Conservation (phyloP, 2,797 vertebrate species). For the Neopelma chrysocephalum region DNA sequence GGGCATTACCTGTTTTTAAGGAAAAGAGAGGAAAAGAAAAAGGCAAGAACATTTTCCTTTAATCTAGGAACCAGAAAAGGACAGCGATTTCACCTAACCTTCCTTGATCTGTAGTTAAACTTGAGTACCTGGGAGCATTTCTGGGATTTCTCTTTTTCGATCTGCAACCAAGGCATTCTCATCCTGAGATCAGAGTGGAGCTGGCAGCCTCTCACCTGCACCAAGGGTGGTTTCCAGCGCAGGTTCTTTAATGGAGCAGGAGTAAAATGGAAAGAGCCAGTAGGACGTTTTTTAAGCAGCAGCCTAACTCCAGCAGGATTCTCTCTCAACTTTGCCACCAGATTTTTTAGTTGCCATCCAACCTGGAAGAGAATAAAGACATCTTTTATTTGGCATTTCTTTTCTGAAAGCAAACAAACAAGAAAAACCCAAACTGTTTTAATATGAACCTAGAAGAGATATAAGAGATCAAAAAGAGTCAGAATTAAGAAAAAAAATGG, state of each 20-base stretch:
- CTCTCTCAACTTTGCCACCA: constrained; percentile 88
- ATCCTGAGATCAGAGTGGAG: neutral
- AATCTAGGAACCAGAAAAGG: neutral
- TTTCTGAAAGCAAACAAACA: neutral
- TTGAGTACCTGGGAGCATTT: neutral
- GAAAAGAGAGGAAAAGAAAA: neutral
- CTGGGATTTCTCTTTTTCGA: neutral
- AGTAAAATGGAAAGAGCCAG: constrained; percentile 80
- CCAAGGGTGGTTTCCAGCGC: constrained; percentile 89
- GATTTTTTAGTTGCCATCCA: constrained; percentile 94
- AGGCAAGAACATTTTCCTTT: neutral
- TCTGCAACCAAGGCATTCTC: neutral
- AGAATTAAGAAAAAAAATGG: neutral
- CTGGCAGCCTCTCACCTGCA: constrained; percentile 79
- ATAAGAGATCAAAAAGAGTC: neutral
- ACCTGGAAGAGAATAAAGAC: constrained; percentile 77
- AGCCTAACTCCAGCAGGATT: constrained; percentile 84
- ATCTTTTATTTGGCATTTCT: neutral
- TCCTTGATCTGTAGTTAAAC: neutral
- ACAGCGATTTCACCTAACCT: neutral
- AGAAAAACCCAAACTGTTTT: neutral
- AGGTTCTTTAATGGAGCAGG: constrained; percentile 91
- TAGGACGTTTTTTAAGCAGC: constrained; percentile 91
- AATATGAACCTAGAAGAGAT: neutral
- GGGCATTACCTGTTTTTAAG: neutral